Base-by-base conservation (phyloP, 2,113 vertebrate genomes). In the Morone saxatilis region DNA sequence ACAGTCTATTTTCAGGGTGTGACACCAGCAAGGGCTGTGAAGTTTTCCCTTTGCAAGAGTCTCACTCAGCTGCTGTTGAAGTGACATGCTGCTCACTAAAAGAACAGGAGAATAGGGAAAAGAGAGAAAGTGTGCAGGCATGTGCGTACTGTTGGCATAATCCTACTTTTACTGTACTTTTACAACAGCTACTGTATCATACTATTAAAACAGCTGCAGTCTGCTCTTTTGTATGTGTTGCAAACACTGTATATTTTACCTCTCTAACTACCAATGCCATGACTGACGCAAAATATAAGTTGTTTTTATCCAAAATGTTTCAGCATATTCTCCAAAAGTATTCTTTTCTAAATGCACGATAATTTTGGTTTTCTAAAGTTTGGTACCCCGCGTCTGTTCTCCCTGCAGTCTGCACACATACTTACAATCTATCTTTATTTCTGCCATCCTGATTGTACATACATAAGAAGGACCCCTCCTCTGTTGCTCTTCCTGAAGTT, bases 1-100 rank as follows among this genome's bases (percentile, higher is more conserved):
- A 66, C 80, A 56, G 80, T 77, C 80, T 90, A 78, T 87, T 87
- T 86, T 72, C 75, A 50, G 78, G 85, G 80, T 84, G 85, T 80
- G 81, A 87, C 82, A 75, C 74, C 22, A 2, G 7, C 51, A 59
- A 62, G 63, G 59, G 80, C 74, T 85, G 71, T 88, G 84, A 90
- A 83, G 78, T 71, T 71, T 71, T 68, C 14, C 57, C 56, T 72
- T 66, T 75, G 59, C 63, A 47, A 6, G 50, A 76, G 71, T 84
- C 53, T 86, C 67, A 53, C 50, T 81, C 71, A 36, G 22, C 51
- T 62, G 74, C 79, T 71, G 82, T 2, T 16, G 25, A 76, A 31
- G 67, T 71, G 78, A 84, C 31, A 6, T 2, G 78, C 59, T 67
- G 77, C 77, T 81, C 60, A 38, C 56, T 20, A 31, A 43, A 63